phyloP scores from a whole-genome alignment of 2,888 invertebrate genomes.

The Flabesymbios commensalis region DNA sequence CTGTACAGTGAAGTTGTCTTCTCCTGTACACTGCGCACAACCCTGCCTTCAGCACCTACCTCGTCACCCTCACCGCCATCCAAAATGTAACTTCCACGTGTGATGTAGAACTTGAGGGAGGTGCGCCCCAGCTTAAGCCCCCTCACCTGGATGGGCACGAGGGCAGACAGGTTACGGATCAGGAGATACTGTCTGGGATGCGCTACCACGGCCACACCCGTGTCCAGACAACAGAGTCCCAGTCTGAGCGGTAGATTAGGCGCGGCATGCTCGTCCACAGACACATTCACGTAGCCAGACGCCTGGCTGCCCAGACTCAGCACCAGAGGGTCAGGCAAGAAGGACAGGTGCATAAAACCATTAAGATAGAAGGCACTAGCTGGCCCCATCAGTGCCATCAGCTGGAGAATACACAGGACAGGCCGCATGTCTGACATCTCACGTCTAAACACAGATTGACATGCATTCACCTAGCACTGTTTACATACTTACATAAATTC shows the following conservation, averaged over 20 bases:
- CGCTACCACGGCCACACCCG: background rate
- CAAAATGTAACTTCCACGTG: background rate
- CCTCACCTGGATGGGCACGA: conserved; percentile 2
- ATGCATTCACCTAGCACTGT: no score
- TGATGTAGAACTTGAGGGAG: conserved; percentile 14
- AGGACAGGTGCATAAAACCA: conserved; percentile 8
- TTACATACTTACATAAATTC: no score
- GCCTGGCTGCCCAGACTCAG: background rate
- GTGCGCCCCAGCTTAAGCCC: conserved; percentile 20
- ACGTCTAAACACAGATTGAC: no score
- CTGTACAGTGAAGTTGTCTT: no score
- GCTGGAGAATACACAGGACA: no score
- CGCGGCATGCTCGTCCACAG: conserved; percentile 7
- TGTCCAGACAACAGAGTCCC: conserved; percentile 11
- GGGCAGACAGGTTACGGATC: background rate
- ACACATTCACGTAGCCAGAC: conserved; percentile 5
- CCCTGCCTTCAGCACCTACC: background rate
- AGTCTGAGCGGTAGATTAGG: conserved; percentile 1
- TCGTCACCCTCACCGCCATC: background rate
- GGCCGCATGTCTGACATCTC: no score
- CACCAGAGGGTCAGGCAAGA: conserved; percentile 3
- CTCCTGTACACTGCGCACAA: no score
- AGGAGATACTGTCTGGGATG: background rate
- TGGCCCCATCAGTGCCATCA: no score
- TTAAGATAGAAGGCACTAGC: background rate